Base-by-base conservation (phyloP, 2,113 vertebrate genomes). In the Mustelus asterias region DNA sequence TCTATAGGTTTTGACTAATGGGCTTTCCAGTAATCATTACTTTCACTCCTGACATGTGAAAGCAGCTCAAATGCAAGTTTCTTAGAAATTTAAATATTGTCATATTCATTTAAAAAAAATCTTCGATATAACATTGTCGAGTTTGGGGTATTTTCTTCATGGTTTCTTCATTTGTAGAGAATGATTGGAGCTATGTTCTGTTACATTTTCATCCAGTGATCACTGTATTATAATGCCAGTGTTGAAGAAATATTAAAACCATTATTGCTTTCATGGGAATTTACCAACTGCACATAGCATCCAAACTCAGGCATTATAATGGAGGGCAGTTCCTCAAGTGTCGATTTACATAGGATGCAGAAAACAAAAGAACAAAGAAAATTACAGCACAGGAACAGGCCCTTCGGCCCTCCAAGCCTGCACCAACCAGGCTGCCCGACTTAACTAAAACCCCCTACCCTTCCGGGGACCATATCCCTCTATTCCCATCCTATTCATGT, bases 1-100 rank as follows among this genome's bases (percentile, higher is more conserved):
- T 65, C 89, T 37, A 67, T 65, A 93, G 89, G 89, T n/a, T 93
- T 90, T 93, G 60, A 93, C 60, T 93, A 93, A 93, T 93, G 60
- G 89, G 89, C 37, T 93, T 65, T 18, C 89, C 63, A 65, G 89
- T 93, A 93, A 93, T 93, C 33, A 93, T 65, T 93, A 93, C n/a
- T 65, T 20, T 65, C 60, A 37, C 67, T 67, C 89, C 89, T 93
- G 89, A 67, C 89, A 37, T 65, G 60, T 93, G 60, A 63, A 93
- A 93, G 20, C 89, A 93, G 89, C 60, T 93, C 7, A 93, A n/a
- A 67, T 20, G 54, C 33, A 65, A 33, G 33, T 63, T 93, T 37
- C 89, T 65, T 8, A 20, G 16, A 65, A 65, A 33, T 93, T 16
- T 37, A 18, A 65, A 65, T 67, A 93, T 65, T 93, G 89, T 37